phyloP scores from a whole-genome alignment of 2,797 vertebrate species.

The Sarcoramphus papa region DNA sequence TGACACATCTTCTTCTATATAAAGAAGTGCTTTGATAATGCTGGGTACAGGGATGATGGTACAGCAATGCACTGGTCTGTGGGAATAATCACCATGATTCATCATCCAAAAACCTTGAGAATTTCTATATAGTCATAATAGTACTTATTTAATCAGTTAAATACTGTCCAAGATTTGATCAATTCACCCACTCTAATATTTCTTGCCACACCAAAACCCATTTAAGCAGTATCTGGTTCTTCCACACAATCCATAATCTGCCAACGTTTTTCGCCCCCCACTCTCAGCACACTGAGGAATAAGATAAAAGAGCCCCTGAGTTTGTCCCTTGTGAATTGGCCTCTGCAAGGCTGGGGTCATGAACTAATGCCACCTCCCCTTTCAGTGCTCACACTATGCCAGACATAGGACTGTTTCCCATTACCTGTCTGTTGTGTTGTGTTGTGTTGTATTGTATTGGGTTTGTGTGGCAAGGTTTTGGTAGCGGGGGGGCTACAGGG shows the following conservation, averaged over 20 bases:
- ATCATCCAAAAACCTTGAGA: not conserved
- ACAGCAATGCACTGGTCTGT: not conserved
- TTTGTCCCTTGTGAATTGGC: not conserved
- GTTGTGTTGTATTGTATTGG: too few species aligned
- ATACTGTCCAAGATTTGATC: not conserved
- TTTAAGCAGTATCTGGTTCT: not conserved
- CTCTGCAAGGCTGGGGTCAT: not conserved
- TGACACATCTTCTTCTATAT: not conserved
- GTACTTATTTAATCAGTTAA: not conserved
- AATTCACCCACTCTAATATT: not conserved
- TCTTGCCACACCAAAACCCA: not conserved
- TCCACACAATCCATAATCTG: not conserved
- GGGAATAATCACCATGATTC: not conserved
- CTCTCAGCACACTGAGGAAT: not conserved
- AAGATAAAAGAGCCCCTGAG: not conserved
- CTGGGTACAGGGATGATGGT: not conserved
- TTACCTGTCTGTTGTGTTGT: not conserved
- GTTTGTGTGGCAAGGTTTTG: too few species aligned
- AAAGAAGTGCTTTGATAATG: not conserved
- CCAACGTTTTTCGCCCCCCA: accelerated
- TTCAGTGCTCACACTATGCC: not conserved
- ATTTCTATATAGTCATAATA: not conserved
- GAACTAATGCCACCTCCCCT: not conserved
- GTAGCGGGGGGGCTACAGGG: too few species aligned
- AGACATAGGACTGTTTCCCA: not conserved